Evolutionary conservation across 2,113 vertebrate species (phyloP).

Genomic region (Engraulis encrasicolus): DNA sequence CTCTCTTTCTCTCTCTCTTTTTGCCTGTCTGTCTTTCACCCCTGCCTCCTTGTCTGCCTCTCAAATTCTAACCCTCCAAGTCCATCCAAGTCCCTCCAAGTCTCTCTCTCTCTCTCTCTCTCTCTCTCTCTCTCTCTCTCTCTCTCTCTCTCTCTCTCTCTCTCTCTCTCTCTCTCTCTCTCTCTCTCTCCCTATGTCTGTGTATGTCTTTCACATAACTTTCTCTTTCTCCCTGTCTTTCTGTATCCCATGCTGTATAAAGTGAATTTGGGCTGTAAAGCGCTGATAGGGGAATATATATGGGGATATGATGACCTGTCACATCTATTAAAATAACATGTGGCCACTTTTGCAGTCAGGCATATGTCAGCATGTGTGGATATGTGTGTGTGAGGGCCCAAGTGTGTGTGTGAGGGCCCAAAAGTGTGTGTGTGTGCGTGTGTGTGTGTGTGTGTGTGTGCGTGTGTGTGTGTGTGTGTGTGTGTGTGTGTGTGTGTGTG

Average conservation of each 20-base stretch:
- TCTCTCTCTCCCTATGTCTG: not conserved
- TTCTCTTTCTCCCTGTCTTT: not conserved
- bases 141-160: not conserved
- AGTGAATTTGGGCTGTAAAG: conserved; percentile 13
- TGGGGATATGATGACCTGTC: conserved; percentile 6
- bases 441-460: conserved; percentile 20
- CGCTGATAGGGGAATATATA: conserved; percentile 13
- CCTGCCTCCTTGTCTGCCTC: conserved; percentile 50
- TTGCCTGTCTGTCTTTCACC: not conserved
- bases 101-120: not conserved
- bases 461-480: not conserved
- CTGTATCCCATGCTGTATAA: not conserved
- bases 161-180: not conserved
- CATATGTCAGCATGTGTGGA: conserved; percentile 23
- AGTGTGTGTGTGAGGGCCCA: too few relatives aligned
- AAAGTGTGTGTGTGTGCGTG: not conserved
- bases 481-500: not conserved
- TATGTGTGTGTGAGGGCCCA: too few relatives aligned
- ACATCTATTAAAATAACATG: conserved; percentile 11
- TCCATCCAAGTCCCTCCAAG: not conserved
- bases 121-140: not conserved
- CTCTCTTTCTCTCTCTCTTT: not conserved
- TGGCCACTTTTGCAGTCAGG: conserved; percentile 6
- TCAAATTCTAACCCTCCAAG: not conserved
- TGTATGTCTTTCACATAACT: too few relatives aligned